These are phyloP conservation scores for Clarias magur DNA, from an alignment of 2,113 vertebrate species.

Conservation along the genomic window DNA sequence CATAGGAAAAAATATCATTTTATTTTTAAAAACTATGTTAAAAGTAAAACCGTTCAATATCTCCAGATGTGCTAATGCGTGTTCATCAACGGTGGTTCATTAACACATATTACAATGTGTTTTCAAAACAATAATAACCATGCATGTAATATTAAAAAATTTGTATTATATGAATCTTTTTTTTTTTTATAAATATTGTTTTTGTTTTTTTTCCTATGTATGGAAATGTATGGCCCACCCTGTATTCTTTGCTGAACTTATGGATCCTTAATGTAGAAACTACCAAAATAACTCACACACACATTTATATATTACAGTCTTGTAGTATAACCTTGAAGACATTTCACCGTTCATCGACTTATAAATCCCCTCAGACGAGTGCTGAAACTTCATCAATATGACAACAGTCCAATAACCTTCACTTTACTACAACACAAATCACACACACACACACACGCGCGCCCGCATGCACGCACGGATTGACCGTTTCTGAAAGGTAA, in stretches of 20 bases:
- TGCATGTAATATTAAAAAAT: no score
- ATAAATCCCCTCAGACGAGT: neutral
- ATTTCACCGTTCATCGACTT: neutral
- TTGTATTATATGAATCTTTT: no score
- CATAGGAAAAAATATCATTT: no score
- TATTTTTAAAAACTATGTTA: no score
- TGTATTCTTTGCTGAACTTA: neutral
- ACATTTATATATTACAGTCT: neutral
- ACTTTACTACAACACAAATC: neutral
- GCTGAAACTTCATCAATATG: neutral
- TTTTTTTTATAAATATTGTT: no score
- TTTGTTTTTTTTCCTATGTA: no score
- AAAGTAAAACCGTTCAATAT: no score
- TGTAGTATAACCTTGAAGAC: conserved; percentile 9
- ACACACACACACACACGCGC: neutral
- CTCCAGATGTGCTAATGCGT: no score
- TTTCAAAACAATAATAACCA: no score
- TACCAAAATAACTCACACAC: neutral
- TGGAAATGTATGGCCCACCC: no score
- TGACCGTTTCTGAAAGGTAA: conserved; percentile 41
- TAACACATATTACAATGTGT: no score
- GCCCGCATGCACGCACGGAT: neutral
- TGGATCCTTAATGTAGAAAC: neutral
- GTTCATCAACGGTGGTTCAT: no score
- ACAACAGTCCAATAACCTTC: conserved; percentile 15